Conservation (phyloP, 2,888 invertebrate species). For the Incurvaria masculella region DNA sequence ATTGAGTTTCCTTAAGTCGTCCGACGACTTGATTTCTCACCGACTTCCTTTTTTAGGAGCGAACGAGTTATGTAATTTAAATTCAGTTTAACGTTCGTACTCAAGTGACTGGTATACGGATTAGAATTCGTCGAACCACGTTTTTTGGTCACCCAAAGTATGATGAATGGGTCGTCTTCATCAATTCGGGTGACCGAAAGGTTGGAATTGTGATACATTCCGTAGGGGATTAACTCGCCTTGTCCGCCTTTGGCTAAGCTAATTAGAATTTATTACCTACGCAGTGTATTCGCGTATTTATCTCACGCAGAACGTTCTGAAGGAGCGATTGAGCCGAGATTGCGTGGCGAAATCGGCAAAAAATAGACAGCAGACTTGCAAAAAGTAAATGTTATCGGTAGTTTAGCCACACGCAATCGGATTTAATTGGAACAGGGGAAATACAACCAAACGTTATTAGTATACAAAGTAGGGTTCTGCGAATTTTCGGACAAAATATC, state of each 20-base stretch:
- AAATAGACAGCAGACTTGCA: neutral
- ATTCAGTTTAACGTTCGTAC: neutral
- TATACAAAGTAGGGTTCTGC: too few species aligned
- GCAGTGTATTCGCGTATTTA: too few species aligned
- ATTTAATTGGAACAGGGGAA: neutral
- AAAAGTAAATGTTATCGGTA: neutral
- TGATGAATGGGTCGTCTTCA: slow-evolving; percentile 28
- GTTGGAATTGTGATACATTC: neutral
- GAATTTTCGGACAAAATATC: too few species aligned
- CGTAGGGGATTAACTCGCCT: neutral
- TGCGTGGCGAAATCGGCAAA: neutral
- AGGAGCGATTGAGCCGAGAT: neutral
- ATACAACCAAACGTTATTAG: too few species aligned
- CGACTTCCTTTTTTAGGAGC: neutral
- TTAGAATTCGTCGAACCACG: slow-evolving; percentile 25
- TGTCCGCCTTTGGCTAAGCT: too few species aligned
- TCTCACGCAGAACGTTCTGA: too few species aligned
- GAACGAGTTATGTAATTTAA: neutral
- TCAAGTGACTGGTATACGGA: slow-evolving; percentile 23
- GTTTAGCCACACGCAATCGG: neutral
- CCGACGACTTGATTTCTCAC: neutral
- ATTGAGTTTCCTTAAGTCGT: neutral
- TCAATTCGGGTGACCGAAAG: slow-evolving; percentile 1
- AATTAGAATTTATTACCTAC: neutral
- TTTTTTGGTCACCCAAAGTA: slow-evolving; percentile 30